These are phyloP conservation scores for Scaptomyza caliginosa DNA, from an alignment of 2,888 invertebrate genomes.

Conservation along the genomic window DNA sequence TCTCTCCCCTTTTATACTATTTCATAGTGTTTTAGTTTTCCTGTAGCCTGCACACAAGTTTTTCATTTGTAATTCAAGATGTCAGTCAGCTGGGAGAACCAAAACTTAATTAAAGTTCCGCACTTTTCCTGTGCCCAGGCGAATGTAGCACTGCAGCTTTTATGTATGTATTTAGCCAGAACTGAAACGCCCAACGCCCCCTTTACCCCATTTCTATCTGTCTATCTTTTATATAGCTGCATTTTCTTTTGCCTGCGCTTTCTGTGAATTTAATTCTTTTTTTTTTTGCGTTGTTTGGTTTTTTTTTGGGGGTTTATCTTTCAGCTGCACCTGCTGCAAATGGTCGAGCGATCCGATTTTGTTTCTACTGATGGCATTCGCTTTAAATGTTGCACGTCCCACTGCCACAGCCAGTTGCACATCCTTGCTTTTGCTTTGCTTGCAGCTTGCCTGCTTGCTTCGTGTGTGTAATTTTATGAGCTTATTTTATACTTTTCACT, in stretches of 20 bases:
- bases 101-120: conserved; percentile 82
- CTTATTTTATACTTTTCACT: conserved; percentile 73
- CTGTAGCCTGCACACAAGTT: conserved; percentile 77
- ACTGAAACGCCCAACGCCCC: conserved; percentile 28
- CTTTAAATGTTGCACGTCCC: conserved; percentile 1
- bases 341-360: conserved; percentile 55
- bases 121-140: conserved; percentile 64
- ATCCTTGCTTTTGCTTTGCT: neutral
- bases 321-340: conserved; percentile 62
- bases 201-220: conserved; percentile 26
- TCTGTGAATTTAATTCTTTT: too few species aligned
- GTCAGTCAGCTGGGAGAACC: conserved; percentile 82
- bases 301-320: conserved; percentile 48
- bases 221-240: conserved; percentile 12
- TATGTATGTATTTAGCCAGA: conserved; percentile 50
- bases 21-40: conserved; percentile 30
- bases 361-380: conserved; percentile 31
- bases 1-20: conserved; percentile 30
- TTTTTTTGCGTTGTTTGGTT: neutral
- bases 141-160: conserved; percentile 27
- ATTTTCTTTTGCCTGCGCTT: neutral
- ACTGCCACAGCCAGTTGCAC: neutral
- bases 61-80: conserved; percentile 82
- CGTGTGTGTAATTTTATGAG: conserved; percentile 66
- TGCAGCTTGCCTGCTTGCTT: neutral